Base-by-base conservation (phyloP, 2,113 vertebrate species). In the Ptilorrhoa leucosticta region DNA sequence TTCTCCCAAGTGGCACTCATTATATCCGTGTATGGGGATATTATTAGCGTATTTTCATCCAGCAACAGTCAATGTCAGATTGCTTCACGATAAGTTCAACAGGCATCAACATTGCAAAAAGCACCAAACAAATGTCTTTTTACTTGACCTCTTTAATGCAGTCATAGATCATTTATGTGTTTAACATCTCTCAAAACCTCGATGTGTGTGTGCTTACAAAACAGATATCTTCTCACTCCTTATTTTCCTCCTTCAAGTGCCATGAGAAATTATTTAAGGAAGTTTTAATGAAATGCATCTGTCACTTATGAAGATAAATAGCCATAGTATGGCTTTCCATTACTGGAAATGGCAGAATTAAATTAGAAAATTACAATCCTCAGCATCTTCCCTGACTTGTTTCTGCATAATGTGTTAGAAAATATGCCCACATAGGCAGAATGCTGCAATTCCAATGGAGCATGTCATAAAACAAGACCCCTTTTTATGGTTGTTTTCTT, bases 311-410 rank as follows among this genome's bases (percentile, higher is more conserved):
- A 98, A 98, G 98, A 98, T 93, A 96, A 98, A 98, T 98, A 97
- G 91, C 90, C 85, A 94, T 95, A 96, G 96, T 94, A 96, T 91
- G 97, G 96, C 97, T 98, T 97, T 98, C 98, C 97, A 98, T 98
- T 98, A 98, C 98, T 98, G 97, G 97, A 98, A 98, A 98, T 97
- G 97, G 97, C 96, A 98, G 98, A 98, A 98, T 98, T 98, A 98
- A 98, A 98, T 98, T 98, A 98, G 97, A 98, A 98, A 98, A 98
- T 98, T 97, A 98, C 97, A 97, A 95, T 98, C 98, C 96, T 98
- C 97, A 97, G 97, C 98, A 98, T 98, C 98, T 98, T 98, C 97
- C 92, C 95, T 97, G 97, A 98, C 97, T 96, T 97, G 95, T 96
- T 98, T 98, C 97, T 98, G 96, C 98, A 98, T 98, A 98, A 98